Base-by-base conservation (phyloP, 2,797 vertebrate species). In the Alcedo atthis region DNA sequence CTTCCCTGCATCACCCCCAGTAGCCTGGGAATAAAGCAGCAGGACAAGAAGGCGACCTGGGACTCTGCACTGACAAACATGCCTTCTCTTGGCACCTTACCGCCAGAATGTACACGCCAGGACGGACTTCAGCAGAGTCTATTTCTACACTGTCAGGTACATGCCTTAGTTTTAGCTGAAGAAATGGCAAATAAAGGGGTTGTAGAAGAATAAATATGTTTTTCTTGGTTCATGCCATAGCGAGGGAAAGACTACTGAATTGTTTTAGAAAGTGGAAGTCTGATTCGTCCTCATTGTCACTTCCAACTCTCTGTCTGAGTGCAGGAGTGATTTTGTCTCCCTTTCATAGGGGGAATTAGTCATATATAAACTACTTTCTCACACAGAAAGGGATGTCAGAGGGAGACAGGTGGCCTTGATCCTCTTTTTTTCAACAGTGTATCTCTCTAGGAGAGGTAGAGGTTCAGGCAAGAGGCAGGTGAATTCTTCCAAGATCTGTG, bases 241-340 rank as follows among this genome's bases (percentile, higher is more conserved):
- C 32, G 49, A 96, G 73, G 80, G 88, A 96, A 96, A 93, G 87
- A 92, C 71, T 74, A 43, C 82, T 66, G 83, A 87, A 90, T 85
- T 96, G 91, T 79, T 91, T 95, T 43, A 82, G 73, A 67, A 71
- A 77, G 25, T 83, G 19, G n/a, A 96, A 95, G 85, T 90, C 95
- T 81, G 40, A 95, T 97, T 95, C 94, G 89, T 94, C 92, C 95
- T 96, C 90, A 86, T 81, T 94, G 96, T 95, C 95, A 97, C 95
- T 96, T 91, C 94, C 93, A 82, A 79, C 91, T 90, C 86, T 40
- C 62, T 12, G 12, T 89, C 90, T 89, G 74, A 96, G 70, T 89
- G 85, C 20, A 1, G 32, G 74, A 93, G 75, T 77, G 81, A 83
- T 81, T 90, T 92, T 87, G 32, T 85, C 57, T 86, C 57, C 48